Evolutionary conservation across 2,113 vertebrate species (phyloP).

Genomic region (Athene cunicularia): DNA sequence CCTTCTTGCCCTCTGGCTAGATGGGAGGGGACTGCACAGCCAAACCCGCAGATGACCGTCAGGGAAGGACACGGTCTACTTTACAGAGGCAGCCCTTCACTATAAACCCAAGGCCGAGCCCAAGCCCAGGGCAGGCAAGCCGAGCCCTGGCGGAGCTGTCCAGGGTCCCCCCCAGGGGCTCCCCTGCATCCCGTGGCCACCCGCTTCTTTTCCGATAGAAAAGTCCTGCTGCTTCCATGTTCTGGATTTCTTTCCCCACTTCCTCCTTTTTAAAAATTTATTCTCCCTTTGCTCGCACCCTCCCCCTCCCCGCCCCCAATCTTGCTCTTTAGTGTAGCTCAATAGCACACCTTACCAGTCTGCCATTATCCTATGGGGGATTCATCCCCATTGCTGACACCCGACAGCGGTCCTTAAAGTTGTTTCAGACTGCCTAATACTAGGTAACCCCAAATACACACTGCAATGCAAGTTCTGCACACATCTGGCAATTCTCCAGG

Average conservation of each 20-base stretch:
- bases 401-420: not conserved
- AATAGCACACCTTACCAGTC: rapidly evolving
- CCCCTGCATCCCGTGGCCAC: not conserved
- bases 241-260: too few species aligned
- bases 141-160: not conserved
- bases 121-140: not conserved
- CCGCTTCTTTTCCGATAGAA: rapidly evolving
- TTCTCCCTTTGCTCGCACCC: not conserved
- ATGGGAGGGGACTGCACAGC: rapidly evolving
- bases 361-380: too few species aligned
- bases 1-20: not conserved
- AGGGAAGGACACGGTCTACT: rapidly evolving
- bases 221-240: rapidly evolving
- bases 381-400: rapidly evolving
- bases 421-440: not conserved
- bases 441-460: not conserved
- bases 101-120: rapidly evolving
- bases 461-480: rapidly evolving
- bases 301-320: too few species aligned
- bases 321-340: rapidly evolving
- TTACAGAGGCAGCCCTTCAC: rapidly evolving
- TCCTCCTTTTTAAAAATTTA: rapidly evolving
- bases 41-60: rapidly evolving
- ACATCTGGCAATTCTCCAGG: not conserved
- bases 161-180: not conserved